Base-by-base conservation (phyloP, 1,140 invertebrate species). In the Whitmania pigra region DNA sequence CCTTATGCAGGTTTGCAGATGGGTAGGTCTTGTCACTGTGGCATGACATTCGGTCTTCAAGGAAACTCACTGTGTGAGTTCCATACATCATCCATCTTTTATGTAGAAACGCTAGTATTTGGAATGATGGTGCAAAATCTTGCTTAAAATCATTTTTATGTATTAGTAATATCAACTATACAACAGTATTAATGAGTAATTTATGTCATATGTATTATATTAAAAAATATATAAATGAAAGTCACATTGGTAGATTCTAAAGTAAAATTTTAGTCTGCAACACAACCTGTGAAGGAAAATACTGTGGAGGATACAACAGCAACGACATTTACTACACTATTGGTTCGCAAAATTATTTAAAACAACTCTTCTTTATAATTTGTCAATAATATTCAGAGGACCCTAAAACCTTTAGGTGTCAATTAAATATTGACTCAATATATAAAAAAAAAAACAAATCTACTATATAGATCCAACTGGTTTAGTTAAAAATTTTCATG, bases 301-400 rank as follows among this genome's bases (percentile, higher is more conserved):
- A 70, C 18, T 70, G 69, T 31, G 69, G 69, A 22, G 69, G 69
- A 70, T 54, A 53, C 69, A 43, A 49, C 17, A 43, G 36, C 15
- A 70, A 70, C 69, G 69, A 70, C 25, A 22, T 70, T 22, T 70
- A 53, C 53, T 70, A 70, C 20, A 53, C 69, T n/a, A 18, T 70
- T 11, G 69, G 69, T 70, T 53, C 4, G 69, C 11, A 63, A 63
- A 25, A 15, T 18, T 49, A 49, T 49, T 49, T 49, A 49, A 11
- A 49, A 49, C 43, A 11, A 49, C 22, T 63, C 11, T 63, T 63
- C 18, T 17, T 22, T 63, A 22, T 31, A 63, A 25, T 13, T n/a
- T 63, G 20, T 57, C 5, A 57, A 57, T n/a, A n/a, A n/a, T n/a
- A n/a, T n/a, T n/a, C n/a, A n/a, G n/a, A n/a, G n/a, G n/a, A n/a